Base-by-base conservation (phyloP, 2,888 invertebrate species). In the Nomada fabriciana region DNA sequence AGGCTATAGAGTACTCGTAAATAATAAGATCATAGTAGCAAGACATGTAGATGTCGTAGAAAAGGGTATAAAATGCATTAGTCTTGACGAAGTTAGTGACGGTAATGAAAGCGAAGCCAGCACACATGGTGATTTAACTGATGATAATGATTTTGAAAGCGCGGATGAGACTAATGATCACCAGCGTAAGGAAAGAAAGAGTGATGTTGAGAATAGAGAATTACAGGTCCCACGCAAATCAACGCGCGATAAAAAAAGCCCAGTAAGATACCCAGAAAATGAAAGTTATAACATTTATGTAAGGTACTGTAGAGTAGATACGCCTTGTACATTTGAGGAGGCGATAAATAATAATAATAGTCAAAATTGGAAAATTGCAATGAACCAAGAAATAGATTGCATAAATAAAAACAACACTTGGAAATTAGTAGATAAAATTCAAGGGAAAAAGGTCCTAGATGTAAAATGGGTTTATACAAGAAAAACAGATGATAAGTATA, bases 361-460 rank as follows among this genome's bases (percentile, higher is more conserved):
- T n/a, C 53, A 76, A 29, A 13, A 23, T 13, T 84, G 80, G 77
- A 68, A 72, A 72, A 18, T 67, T 29, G 81, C 80, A 2, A 83
- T 85, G 83, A 29, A 83, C 23, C 67, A 61, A 59, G 84, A 87
- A 80, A 84, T 86, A 7, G 29, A 80, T 42, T 65, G 85, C 47
- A 29, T 84, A 72, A 80, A 63, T 43, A 79, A 83, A 83, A 84
- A 86, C 76, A 65, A 84, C 61, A 86, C 82, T 1, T 85, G 82
- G 85, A 61, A 65, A 57, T 25, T 82, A 65, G 79, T 84, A 9
- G 72, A 76, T 23, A 80, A 65, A 50, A 75, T 75, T 13, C 67
- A 77, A 74, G 60, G 79, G 73, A 83, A 72, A 50, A 70, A 76
- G 57, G 36, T 70, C 10, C 36, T 84, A 59, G 80, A 86, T 76